A percentile compares a stretch with the other conserved stretches of the same genome.
phyloP scores from a whole-genome alignment of 2,797 vertebrate genomes.

The Lophius americanus region DNA sequence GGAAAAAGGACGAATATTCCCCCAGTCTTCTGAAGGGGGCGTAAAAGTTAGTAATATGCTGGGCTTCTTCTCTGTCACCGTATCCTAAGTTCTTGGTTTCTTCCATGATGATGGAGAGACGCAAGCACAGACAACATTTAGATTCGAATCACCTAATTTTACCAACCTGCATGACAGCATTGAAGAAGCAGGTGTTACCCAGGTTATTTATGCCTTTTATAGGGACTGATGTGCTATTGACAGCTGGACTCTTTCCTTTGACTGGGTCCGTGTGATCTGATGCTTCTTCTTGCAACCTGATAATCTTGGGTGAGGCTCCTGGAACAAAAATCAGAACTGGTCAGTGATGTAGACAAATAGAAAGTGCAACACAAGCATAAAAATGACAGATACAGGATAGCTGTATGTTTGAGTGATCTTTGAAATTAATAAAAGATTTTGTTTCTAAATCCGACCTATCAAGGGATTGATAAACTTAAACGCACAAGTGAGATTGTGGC shows the following conservation, averaged over 20 bases:
- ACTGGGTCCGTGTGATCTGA: slow-evolving; percentile 81
- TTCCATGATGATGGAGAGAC: not conserved
- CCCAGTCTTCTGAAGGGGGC: too few species aligned
- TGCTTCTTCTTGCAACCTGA: slow-evolving; percentile 88
- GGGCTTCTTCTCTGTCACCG: not conserved
- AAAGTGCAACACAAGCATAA: not conserved
- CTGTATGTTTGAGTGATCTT: not conserved
- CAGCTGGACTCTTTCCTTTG: slow-evolving; percentile 82
- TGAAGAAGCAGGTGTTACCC: slow-evolving; percentile 99
- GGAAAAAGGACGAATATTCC: too few species aligned
- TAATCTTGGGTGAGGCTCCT: slow-evolving; percentile 89
- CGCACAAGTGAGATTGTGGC: too few species aligned
- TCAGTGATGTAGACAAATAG: not conserved
- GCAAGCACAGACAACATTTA: not conserved
- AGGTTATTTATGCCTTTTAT: slow-evolving; percentile 97
- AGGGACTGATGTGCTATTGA: slow-evolving; percentile 82
- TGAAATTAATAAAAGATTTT: not conserved
- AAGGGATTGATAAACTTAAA: too few species aligned
- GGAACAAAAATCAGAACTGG: slow-evolving; percentile 46
- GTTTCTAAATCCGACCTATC: not conserved
- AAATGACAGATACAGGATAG: not conserved
- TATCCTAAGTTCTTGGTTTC: not conserved
- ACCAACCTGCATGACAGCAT: slow-evolving; percentile 97
- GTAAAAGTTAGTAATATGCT: not conserved
- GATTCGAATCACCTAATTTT: not conserved